These are phyloP conservation scores for Eulemur rufifrons DNA, from an alignment of 2,113 vertebrate species.

Conservation along the genomic window DNA sequence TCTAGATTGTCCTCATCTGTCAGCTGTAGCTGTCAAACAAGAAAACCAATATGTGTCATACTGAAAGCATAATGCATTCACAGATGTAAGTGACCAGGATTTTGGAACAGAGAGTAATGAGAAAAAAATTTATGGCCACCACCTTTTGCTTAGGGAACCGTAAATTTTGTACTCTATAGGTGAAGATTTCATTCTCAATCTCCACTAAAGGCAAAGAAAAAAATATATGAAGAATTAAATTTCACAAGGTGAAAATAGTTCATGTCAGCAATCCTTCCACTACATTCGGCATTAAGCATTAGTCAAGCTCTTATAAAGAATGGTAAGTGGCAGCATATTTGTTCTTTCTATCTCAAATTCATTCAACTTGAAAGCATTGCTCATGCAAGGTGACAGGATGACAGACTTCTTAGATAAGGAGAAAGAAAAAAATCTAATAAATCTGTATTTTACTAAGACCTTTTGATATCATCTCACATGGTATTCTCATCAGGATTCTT, in stretches of 20 bases:
- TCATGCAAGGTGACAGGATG: conserved; percentile 71
- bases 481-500: conserved; percentile 46
- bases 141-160: conserved; percentile 35
- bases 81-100: conserved; percentile 46
- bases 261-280: conserved; percentile 33
- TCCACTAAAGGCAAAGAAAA: neutral
- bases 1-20: conserved; percentile 53
- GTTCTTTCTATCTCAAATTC: conserved; percentile 76
- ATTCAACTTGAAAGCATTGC: conserved; percentile 80
- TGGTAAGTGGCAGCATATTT: conserved; percentile 77
- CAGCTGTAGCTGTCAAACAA: conserved; percentile 54
- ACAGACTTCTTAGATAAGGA: conserved; percentile 63
- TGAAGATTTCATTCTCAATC: conserved; percentile 31
- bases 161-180: neutral
- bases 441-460: conserved; percentile 55
- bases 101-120: conserved; percentile 47
- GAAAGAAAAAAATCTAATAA: conserved; percentile 47
- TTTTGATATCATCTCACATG: conserved; percentile 9
- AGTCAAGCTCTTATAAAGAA: conserved; percentile 66
- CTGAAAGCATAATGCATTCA: conserved; percentile 46
- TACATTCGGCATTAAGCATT: conserved; percentile 25
- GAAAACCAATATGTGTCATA: neutral
- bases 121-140: conserved; percentile 35
- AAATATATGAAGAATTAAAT: conserved; percentile 41
- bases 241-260: conserved; percentile 37